Conservation (phyloP, 2,888 invertebrate species). For the Lottia scabra region DNA sequence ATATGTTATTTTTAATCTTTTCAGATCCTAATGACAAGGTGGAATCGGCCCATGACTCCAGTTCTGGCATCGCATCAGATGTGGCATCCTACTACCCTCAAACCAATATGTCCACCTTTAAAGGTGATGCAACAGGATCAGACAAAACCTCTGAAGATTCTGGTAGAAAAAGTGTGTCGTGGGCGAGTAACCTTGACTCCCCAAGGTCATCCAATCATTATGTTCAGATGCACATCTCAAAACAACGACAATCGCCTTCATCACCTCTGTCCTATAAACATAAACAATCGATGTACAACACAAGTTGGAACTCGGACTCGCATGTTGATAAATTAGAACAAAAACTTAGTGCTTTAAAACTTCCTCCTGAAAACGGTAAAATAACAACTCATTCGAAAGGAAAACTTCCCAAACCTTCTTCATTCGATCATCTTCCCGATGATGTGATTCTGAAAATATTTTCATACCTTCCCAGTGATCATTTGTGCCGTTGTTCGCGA, state of each 20-base stretch:
- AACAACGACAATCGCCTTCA: background rate
- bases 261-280: conserved; percentile 8
- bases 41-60: conserved; percentile 61
- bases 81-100: conserved; percentile 46
- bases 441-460: conserved; percentile 79
- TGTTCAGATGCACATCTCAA: conserved; percentile 30
- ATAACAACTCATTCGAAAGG: conserved; percentile 39
- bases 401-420: conserved; percentile 44
- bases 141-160: conserved; percentile 42
- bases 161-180: conserved; percentile 32
- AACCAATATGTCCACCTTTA: conserved; percentile 47
- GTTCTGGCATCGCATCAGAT: conserved; percentile 66
- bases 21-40: conserved; percentile 1
- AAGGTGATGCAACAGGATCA: conserved; percentile 43
- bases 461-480: conserved; percentile 78
- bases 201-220: conserved; percentile 30
- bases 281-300: conserved; percentile 9
- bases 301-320: background rate
- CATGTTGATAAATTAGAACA: background rate
- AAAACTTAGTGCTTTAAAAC: conserved; percentile 25
- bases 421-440: conserved; percentile 74
- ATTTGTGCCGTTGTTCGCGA: conserved; percentile 79
- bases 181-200: conserved; percentile 40
- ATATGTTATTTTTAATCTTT: background rate
- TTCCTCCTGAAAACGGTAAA: conserved; percentile 45